Conservation (phyloP, 2,888 invertebrate genomes). For the Plebejus melissa region DNA sequence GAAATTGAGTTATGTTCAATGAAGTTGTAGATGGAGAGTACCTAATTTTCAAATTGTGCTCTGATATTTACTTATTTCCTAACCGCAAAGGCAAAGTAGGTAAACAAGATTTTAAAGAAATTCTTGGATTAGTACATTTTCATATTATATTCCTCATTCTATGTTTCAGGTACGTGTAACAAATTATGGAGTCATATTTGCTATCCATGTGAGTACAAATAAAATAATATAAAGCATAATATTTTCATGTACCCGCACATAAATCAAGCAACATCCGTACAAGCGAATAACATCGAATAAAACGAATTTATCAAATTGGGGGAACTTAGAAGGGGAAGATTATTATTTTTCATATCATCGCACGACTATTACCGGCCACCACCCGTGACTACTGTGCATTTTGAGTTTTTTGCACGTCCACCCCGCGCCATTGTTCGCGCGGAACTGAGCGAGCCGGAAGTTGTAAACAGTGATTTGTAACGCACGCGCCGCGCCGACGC, state of each 20-base stretch:
- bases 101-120: not conserved
- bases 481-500: conserved; percentile 76
- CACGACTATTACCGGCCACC: conserved; percentile 64
- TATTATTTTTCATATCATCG: conserved; percentile 74
- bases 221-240: not conserved
- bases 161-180: not conserved
- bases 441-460: conserved; percentile 68
- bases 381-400: conserved; percentile 58
- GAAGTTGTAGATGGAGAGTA: not conserved
- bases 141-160: not conserved
- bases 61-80: too few species aligned
- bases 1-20: not conserved
- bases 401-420: conserved; percentile 58
- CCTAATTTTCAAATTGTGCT: not conserved
- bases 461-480: conserved; percentile 80
- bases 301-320: conserved; percentile 33
- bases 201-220: not conserved
- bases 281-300: conserved; percentile 24
- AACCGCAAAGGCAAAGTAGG: too few species aligned
- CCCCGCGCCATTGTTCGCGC: conserved; percentile 48
- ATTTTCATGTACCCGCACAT: conserved; percentile 10
- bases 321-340: conserved; percentile 54
- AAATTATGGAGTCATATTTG: not conserved
- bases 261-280: conserved; percentile 7
- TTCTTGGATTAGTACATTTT: not conserved